A percentile compares a stretch with the other conserved stretches of the same genome.
These are phyloP conservation scores for Hoplostethus atlanticus DNA, from an alignment of 2,797 vertebrate species.

Conservation along the genomic window DNA sequence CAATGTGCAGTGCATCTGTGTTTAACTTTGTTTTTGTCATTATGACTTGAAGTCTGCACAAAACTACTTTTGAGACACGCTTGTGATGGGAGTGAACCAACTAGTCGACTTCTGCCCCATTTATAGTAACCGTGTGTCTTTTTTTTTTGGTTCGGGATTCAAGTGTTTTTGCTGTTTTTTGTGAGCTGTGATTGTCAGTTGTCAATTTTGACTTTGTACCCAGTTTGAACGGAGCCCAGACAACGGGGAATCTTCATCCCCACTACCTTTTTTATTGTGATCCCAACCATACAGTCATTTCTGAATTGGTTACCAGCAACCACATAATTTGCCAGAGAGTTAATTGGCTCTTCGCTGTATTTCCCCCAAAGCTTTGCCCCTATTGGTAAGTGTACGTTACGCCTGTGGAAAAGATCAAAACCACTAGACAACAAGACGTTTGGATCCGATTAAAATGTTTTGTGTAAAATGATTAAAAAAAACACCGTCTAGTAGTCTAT, in stretches of 20 bases:
- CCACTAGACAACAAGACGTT: background rate
- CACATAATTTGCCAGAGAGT: no score
- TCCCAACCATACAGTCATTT: background rate
- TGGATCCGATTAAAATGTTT: background rate
- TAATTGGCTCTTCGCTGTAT: background rate
- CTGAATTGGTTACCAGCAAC: background rate
- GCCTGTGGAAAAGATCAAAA: background rate
- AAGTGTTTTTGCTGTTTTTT: background rate
- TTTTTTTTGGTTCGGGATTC: no score
- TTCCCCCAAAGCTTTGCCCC: background rate
- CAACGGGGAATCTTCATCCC: no score
- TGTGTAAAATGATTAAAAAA: background rate
- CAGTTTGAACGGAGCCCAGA: background rate
- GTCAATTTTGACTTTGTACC: background rate
- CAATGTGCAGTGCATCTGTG: no score
- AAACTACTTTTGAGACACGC: no score
- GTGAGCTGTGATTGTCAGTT: background rate
- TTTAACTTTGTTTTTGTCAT: no score
- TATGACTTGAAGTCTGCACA: no score
- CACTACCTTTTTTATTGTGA: no score
- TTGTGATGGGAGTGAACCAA: no score
- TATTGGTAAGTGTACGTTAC: slow-evolving; percentile 5
- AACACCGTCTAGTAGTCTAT: background rate
- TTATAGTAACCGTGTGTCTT: no score
- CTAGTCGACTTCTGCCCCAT: no score